phyloP scores from a whole-genome alignment of 1,140 invertebrate species.

The Rhopalosiphum maidis region DNA sequence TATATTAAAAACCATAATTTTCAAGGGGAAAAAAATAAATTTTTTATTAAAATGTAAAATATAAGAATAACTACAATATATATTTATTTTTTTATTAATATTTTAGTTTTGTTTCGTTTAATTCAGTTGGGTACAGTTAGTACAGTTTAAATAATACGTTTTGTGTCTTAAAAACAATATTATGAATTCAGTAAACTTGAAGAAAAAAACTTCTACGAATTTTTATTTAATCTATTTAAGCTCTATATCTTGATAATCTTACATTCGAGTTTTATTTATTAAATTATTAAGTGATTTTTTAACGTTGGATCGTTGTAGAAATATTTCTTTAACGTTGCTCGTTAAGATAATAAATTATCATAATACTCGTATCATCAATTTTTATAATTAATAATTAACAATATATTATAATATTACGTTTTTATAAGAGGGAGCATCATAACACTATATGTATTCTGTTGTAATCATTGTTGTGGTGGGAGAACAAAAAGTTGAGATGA shows the following conservation, averaged over 20 bases:
- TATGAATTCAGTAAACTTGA: background rate
- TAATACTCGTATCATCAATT: too few species aligned
- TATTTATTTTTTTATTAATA: background rate
- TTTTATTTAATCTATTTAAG: too few species aligned
- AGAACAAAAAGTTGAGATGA: background rate
- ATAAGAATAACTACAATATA: background rate
- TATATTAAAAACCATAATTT: background rate
- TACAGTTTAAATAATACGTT: background rate
- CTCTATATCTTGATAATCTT: too few species aligned
- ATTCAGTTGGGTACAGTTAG: background rate
- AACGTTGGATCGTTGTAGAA: too few species aligned
- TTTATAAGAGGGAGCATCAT: too few species aligned
- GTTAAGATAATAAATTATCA: too few species aligned
- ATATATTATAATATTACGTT: too few species aligned
- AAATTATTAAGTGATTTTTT: background rate
- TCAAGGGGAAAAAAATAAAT: background rate
- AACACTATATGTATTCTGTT: too few species aligned
- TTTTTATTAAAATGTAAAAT: slow-evolving; percentile 11
- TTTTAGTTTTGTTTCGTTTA: background rate
- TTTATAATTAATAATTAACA: too few species aligned
- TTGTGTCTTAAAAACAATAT: background rate
- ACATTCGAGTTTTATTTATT: background rate
- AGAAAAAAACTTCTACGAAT: too few species aligned
- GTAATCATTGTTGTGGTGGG: too few species aligned
- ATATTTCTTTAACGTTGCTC: too few species aligned